Evolutionary conservation across 2,888 invertebrate genomes (phyloP).

Genomic region (Clostera curtula): DNA sequence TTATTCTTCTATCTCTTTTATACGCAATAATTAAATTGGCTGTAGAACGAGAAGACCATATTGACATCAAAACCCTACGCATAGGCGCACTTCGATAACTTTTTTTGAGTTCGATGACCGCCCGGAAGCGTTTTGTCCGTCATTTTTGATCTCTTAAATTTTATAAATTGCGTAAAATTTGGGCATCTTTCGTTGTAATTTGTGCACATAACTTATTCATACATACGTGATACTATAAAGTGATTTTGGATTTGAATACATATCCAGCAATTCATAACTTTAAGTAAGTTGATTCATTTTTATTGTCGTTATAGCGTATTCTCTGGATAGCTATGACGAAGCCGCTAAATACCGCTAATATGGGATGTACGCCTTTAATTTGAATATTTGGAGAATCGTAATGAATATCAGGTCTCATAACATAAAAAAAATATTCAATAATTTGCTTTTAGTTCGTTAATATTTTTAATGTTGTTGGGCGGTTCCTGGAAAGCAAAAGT

Average conservation of each 20-base stretch:
- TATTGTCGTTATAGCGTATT: constrained; percentile 20
- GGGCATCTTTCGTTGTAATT: constrained; percentile 23
- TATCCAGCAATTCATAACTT: constrained; percentile 12
- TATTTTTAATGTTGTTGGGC: constrained; percentile 15
- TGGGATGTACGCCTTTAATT: constrained; percentile 10
- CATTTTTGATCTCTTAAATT: constrained; percentile 58
- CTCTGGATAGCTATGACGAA: constrained; percentile 36
- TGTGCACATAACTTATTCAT: constrained; percentile 18
- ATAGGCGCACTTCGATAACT: too few relatives aligned
- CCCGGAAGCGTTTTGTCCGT: constrained; percentile 50
- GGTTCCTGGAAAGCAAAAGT: constrained; percentile 16
- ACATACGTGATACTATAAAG: constrained; percentile 14
- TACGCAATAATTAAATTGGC: not conserved
- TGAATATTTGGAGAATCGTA: not conserved
- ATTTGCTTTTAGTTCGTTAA: constrained; percentile 1
- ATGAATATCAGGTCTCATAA: too few relatives aligned
- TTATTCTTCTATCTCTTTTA: not conserved
- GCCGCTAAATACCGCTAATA: constrained; percentile 45
- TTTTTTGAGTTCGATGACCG: constrained; percentile 45
- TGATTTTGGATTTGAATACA: constrained; percentile 19
- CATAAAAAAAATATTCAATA: not conserved
- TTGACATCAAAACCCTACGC: constrained; percentile 9
- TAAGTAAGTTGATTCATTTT: constrained; percentile 28
- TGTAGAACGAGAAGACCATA: constrained; percentile 11
- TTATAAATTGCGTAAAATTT: constrained; percentile 32